These are phyloP conservation scores for Dallia pectoralis DNA, from an alignment of 2,797 vertebrate genomes.

Conservation along the genomic window DNA sequence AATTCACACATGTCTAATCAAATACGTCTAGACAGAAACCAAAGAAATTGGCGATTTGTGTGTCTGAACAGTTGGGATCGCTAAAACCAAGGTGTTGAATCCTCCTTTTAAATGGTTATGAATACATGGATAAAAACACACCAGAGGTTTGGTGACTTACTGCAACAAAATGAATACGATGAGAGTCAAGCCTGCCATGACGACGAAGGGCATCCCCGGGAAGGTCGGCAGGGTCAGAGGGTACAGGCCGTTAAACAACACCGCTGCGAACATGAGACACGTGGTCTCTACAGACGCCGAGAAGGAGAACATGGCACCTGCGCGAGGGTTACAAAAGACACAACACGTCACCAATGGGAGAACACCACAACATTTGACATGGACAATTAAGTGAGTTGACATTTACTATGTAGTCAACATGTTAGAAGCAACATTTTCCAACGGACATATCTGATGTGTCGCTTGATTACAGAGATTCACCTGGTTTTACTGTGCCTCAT, in stretches of 20 bases:
- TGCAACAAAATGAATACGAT: constrained; percentile 60
- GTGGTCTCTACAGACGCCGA: constrained; percentile 59
- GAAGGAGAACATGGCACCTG: constrained; percentile 70
- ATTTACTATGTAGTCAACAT: too few relatives aligned
- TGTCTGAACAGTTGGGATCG: not conserved
- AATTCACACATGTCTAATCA: not conserved
- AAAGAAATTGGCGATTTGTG: not conserved
- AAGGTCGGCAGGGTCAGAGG: constrained; percentile 59
- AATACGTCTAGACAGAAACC: not conserved
- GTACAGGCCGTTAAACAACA: constrained; percentile 61
- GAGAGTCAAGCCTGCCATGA: constrained; percentile 60
- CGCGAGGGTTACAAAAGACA: not conserved
- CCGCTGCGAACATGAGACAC: constrained; percentile 51
- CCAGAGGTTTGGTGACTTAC: constrained; percentile 50
- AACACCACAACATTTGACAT: too few relatives aligned
- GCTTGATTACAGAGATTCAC: too few relatives aligned
- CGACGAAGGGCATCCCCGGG: constrained; percentile 63
- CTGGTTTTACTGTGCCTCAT: too few relatives aligned
- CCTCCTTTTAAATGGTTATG: not conserved
- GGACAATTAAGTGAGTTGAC: too few relatives aligned
- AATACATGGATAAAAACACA: not conserved
- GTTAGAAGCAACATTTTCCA: too few relatives aligned
- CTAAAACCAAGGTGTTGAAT: not conserved
- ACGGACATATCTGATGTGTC: too few relatives aligned
- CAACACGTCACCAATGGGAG: not conserved